Conservation (phyloP, 2,113 vertebrate genomes). For the Microtus richardsoni region DNA sequence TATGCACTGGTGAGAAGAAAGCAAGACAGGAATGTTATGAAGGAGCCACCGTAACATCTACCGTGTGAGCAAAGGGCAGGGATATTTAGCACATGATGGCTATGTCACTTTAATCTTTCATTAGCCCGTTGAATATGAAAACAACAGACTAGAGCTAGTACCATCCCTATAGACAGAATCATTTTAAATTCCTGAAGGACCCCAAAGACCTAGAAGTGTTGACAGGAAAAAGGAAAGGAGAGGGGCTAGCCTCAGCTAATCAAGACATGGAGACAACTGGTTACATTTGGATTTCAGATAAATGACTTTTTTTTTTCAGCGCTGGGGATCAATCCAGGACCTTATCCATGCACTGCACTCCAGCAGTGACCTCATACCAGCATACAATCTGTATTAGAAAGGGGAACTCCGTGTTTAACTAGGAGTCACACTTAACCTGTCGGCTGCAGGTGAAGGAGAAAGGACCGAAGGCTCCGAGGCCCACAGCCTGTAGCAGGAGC, state of each 20-base stretch:
- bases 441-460: background rate
- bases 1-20: constrained; percentile 91
- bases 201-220: constrained; percentile 4
- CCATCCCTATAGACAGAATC: background rate
- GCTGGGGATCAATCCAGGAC: background rate
- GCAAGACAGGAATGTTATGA: constrained; percentile 41
- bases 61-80: background rate
- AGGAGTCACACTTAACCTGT: background rate
- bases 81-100: constrained; percentile 30
- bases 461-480: background rate
- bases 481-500: too few species aligned
- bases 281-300: constrained; percentile 1
- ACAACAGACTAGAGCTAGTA: constrained; percentile 16
- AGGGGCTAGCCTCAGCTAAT: background rate
- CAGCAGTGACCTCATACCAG: background rate
- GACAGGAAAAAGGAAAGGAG: constrained; percentile 21
- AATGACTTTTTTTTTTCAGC: background rate
- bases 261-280: background rate
- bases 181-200: background rate
- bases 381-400: background rate
- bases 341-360: too few species aligned
- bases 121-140: background rate
- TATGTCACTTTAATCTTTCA: background rate
- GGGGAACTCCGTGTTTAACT: background rate
- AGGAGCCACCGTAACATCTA: background rate